phyloP scores from a whole-genome alignment of 2,113 vertebrate genomes.

The Podarcis raffonei region DNA sequence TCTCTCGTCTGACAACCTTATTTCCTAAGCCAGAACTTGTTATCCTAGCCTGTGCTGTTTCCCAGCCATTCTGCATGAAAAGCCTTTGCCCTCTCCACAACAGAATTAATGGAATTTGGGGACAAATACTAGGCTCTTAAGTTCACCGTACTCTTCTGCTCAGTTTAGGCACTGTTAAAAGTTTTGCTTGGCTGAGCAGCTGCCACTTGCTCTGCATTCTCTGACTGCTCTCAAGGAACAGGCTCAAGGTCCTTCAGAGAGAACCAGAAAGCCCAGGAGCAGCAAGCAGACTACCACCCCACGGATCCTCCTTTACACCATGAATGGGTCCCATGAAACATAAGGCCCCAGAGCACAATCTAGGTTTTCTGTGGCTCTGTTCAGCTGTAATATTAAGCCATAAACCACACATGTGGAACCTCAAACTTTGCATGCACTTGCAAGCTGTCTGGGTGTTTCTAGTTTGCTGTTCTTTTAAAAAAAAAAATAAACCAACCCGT shows the following conservation, averaged over 20 bases:
- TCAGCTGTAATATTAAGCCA: too few relatives aligned
- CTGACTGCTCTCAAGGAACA: background rate
- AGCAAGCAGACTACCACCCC: too few relatives aligned
- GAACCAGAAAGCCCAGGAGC: background rate
- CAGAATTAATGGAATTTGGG: background rate
- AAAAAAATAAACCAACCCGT: too few relatives aligned
- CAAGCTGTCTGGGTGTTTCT: too few relatives aligned
- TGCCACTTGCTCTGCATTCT: background rate
- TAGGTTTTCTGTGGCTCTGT: too few relatives aligned
- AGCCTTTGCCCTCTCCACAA: background rate
- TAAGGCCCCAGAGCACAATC: too few relatives aligned
- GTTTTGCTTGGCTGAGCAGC: background rate
- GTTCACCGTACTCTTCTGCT: background rate
- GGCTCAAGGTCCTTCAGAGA: background rate
- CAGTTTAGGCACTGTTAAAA: background rate
- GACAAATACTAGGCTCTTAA: background rate
- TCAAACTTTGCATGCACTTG: too few relatives aligned
- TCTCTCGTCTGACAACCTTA: conserved; percentile 52
- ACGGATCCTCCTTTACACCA: too few relatives aligned
- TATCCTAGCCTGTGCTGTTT: background rate
- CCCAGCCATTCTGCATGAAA: background rate
- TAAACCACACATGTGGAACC: too few relatives aligned
- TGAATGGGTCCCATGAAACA: too few relatives aligned
- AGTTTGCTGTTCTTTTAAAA: too few relatives aligned
- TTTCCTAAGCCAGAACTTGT: conserved; percentile 66